Base-by-base conservation (phyloP, 2,888 invertebrate genomes). In the Morpho deidamia region DNA sequence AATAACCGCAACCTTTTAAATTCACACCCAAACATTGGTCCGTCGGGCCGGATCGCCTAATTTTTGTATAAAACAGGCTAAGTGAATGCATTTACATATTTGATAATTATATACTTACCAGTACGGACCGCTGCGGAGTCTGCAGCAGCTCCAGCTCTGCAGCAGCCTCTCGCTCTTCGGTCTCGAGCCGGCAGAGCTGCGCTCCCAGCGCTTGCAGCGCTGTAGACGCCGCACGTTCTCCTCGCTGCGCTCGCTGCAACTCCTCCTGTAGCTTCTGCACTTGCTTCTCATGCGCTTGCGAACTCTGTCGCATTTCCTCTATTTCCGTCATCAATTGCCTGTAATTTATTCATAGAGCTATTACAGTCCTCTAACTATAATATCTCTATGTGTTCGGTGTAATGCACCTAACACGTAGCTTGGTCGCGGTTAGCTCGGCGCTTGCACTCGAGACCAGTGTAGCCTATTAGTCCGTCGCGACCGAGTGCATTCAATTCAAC, bases 231-330 rank as follows among this genome's bases (percentile, higher is more conserved):
- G 56, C 72, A 77, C 66, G 51, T 62, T 23, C 82, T 67, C 49
- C 67, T 64, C 42, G 11, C 76, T 83, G 85, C 1, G 92, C 91
- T 74, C 94, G 92, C 78, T 94, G 94, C 67, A 95, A 89, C 90
- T 89, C 89, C 2, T 93, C 91, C 80, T 71, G 34, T 91, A 91
- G 44, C 76, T 78, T 10, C 93, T 92, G 35, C 93, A 12, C 1
- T 1, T 33, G 23, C 8, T 1, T 32, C 2, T 48, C 34, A 11
- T 40, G 32, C n/a, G 32, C 32, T 11, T 34, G 40, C 33, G 37
- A 48, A 11, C 9, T 41, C 12, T 1, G 8, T 7, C 40, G 39
- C 34, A 41, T 11, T 11, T 48, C 33, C 11, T 40, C 11, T 33
- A 48, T 48, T 11, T 41, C 40, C 44, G 39, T 4, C 4, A 11